Percentiles rank a stretch among this genome's conserved stretches.
Conservation (phyloP, 2,888 invertebrate genomes). For the Leptogaster cylindrica region DNA sequence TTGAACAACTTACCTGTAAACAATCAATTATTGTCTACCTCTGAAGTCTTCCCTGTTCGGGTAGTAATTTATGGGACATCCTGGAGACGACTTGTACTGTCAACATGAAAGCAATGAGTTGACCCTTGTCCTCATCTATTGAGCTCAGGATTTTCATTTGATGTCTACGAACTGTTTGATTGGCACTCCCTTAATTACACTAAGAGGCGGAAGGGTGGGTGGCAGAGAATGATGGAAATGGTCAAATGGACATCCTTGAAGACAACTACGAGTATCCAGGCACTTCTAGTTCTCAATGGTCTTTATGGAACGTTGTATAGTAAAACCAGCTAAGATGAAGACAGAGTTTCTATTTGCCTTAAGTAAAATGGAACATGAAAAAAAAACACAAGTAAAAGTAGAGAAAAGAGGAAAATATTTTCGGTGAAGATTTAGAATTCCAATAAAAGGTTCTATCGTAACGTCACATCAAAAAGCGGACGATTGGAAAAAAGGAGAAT, state of each 20-base stretch:
- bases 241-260: conserved; percentile 1
- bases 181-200: conserved; percentile 45
- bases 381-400: no score
- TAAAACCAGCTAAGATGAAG: not conserved
- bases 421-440: not conserved
- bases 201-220: no score
- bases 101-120: conserved; percentile 40
- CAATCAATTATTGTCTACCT: not conserved
- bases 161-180: conserved; percentile 44
- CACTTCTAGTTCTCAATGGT: not conserved
- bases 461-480: conserved; percentile 6
- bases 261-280: not conserved
- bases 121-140: conserved; percentile 37
- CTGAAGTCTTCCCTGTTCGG: not conserved
- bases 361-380: no score
- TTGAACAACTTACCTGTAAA: not conserved
- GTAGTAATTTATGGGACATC: not conserved
- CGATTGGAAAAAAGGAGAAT: conserved; percentile 6
- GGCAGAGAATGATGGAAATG: no score
- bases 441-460: conserved; percentile 38
- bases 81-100: conserved; percentile 37
- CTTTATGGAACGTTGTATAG: not conserved
- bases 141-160: conserved; percentile 37
- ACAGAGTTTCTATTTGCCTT: not conserved
- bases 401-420: no score